Evolutionary conservation across 2,113 vertebrate genomes (phyloP).

Genomic region (Tetrax tetrax): DNA sequence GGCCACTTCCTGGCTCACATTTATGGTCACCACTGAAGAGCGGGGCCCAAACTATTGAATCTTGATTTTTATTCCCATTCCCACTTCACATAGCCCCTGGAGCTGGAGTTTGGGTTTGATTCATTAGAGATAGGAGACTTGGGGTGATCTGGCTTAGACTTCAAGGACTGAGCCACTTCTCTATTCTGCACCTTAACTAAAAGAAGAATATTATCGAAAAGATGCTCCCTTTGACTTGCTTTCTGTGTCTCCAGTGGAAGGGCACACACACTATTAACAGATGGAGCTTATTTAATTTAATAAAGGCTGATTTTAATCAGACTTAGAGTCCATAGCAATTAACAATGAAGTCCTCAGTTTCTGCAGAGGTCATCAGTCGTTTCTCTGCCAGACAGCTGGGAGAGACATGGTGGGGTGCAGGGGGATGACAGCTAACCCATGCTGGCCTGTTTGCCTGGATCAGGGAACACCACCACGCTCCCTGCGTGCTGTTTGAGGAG

Average conservation of each 20-base stretch:
- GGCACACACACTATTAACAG: slow-evolving; percentile 11
- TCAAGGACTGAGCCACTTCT: background rate
- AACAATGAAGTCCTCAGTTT: slow-evolving; percentile 11
- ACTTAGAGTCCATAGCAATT: slow-evolving; percentile 20
- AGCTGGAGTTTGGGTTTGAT: background rate
- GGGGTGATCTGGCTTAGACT: background rate
- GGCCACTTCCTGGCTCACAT: background rate
- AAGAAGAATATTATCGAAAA: background rate
- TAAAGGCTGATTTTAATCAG: slow-evolving; percentile 40
- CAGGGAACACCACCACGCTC: background rate
- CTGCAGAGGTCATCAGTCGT: background rate
- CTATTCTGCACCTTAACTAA: background rate
- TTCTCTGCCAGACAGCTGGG: background rate
- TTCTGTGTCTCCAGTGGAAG: background rate
- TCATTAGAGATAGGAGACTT: background rate
- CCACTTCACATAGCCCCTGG: background rate
- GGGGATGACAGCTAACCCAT: background rate
- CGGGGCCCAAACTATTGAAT: background rate
- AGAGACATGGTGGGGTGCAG: background rate
- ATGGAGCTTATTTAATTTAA: slow-evolving; percentile 54
- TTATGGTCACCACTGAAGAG: background rate
- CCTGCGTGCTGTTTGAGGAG: background rate
- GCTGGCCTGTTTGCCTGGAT: background rate
- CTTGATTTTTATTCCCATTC: background rate
- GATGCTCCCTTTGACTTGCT: background rate